Evolutionary conservation across 1,140 invertebrate species (phyloP).

Genomic region (Trachelipus rathkii): DNA sequence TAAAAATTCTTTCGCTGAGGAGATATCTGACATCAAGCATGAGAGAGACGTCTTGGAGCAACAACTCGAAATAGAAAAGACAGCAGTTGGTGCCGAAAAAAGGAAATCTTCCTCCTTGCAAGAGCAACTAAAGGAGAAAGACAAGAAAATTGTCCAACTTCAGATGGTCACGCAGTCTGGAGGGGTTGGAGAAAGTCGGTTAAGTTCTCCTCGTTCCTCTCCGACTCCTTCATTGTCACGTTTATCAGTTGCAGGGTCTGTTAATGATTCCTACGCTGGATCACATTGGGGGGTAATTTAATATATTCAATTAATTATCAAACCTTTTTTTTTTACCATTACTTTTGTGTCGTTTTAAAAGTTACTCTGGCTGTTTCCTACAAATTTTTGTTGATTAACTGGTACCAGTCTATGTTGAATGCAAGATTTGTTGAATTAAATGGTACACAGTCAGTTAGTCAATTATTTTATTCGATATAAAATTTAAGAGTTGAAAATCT

Average conservation of each 20-base stretch:
- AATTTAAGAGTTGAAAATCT: no score
- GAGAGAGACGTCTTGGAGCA: conserved; percentile 62
- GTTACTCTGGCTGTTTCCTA: no score
- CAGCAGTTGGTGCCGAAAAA: conserved; percentile 53
- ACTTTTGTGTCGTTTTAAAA: no score
- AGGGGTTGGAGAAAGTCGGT: conserved; percentile 22
- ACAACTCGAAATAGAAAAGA: conserved; percentile 64
- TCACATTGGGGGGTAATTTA: conserved; percentile 38
- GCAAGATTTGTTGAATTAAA: no score
- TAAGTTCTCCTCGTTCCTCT: conserved; percentile 47
- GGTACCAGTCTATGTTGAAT: no score
- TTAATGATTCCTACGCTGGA: conserved; percentile 37
- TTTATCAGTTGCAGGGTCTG: conserved; percentile 48
- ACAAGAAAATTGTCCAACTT: conserved; percentile 32
- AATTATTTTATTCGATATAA: no score
- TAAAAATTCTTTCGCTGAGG: conserved; percentile 53
- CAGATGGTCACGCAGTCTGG: conserved; percentile 3
- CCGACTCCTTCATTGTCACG: conserved; percentile 46
- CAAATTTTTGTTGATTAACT: no score
- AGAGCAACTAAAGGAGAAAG: conserved; percentile 52
- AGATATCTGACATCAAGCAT: conserved; percentile 57
- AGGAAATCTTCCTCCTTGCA: conserved; percentile 50
- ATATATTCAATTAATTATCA: no score
- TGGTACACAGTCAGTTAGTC: no score
- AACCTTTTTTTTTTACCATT: no score